These are phyloP conservation scores for Neoitamus cyanurus DNA, from an alignment of 2,888 invertebrate species.

Conservation along the genomic window DNA sequence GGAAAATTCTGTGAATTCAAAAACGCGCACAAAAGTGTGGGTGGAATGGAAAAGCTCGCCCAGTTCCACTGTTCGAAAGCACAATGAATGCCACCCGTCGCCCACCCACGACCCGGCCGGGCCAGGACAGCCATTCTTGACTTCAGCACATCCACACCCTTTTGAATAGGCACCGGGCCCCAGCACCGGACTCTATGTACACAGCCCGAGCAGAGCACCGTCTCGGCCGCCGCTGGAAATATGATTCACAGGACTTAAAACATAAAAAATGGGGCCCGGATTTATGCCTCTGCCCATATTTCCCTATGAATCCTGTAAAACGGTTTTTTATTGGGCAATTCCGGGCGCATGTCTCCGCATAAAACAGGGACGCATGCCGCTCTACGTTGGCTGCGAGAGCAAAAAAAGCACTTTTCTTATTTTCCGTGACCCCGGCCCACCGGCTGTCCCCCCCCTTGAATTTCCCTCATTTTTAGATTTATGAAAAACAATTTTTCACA, in stretches of 20 bases:
- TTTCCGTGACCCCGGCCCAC: constrained; percentile 11
- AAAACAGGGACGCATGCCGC: constrained; percentile 55
- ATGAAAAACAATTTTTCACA: constrained; percentile 64
- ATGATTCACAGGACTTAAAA: constrained; percentile 52
- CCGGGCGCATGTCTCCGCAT: constrained; percentile 58
- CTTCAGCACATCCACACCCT: constrained; percentile 33
- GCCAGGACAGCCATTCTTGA: constrained; percentile 28
- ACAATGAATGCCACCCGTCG: constrained; percentile 21
- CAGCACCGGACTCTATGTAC: neutral
- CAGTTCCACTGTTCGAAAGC: constrained; percentile 26
- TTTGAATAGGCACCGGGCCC: constrained; percentile 17
- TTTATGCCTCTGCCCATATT: constrained; percentile 56
- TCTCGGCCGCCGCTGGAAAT: constrained; percentile 39
- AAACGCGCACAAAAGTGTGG: constrained; percentile 33
- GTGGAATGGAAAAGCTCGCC: constrained; percentile 15
- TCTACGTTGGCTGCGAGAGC: constrained; percentile 41
- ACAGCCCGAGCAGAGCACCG: neutral
- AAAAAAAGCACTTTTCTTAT: constrained; percentile 27
- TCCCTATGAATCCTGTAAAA: constrained; percentile 59
- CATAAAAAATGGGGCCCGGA: constrained; percentile 50
- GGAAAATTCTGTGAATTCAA: constrained; percentile 40
- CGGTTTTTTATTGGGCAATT: constrained; percentile 60
- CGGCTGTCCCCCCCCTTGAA: constrained; percentile 28
- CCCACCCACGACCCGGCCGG: neutral
- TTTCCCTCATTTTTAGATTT: constrained; percentile 60